Evolutionary conservation across 2,797 vertebrate species (phyloP).

Genomic region (Tragopan temminckii): DNA sequence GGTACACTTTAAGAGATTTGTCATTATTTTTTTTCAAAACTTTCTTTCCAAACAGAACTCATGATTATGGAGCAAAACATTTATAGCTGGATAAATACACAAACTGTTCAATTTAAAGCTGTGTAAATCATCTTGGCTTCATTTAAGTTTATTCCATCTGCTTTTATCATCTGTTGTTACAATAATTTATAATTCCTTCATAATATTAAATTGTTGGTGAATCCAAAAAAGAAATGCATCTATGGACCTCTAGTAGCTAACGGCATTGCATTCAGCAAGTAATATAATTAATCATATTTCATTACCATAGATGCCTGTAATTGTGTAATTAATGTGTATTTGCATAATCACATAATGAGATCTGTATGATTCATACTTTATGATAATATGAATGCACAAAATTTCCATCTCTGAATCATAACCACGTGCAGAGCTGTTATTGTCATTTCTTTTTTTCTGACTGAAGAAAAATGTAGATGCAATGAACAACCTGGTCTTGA

Average conservation of each 20-base stretch:
- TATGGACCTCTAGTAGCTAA: constrained; percentile 67
- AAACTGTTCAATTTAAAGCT: constrained; percentile 71
- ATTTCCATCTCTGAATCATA: constrained; percentile 67
- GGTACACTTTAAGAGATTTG: constrained; percentile 4
- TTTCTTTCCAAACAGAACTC: constrained; percentile 33
- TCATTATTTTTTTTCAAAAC: constrained; percentile 12
- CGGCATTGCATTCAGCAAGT: constrained; percentile 59
- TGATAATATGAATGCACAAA: constrained; percentile 61
- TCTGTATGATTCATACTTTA: constrained; percentile 75
- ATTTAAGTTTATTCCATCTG: constrained; percentile 80
- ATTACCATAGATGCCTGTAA: constrained; percentile 74
- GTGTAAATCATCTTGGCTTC: constrained; percentile 74
- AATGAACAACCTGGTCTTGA: not conserved
- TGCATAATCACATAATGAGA: constrained; percentile 77
- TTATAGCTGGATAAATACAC: constrained; percentile 61
- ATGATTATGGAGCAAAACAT: constrained; percentile 51
- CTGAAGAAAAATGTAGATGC: not conserved
- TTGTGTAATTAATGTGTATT: constrained; percentile 79
- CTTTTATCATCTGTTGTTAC: constrained; percentile 79
- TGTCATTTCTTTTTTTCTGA: not conserved
- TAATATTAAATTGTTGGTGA: constrained; percentile 77
- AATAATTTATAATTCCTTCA: constrained; percentile 74
- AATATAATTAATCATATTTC: constrained; percentile 80
- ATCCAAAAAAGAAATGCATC: constrained; percentile 65
- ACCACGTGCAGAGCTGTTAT: constrained; percentile 42